phyloP scores from a whole-genome alignment of 2,888 invertebrate genomes.

The Aleiodes alternator region DNA sequence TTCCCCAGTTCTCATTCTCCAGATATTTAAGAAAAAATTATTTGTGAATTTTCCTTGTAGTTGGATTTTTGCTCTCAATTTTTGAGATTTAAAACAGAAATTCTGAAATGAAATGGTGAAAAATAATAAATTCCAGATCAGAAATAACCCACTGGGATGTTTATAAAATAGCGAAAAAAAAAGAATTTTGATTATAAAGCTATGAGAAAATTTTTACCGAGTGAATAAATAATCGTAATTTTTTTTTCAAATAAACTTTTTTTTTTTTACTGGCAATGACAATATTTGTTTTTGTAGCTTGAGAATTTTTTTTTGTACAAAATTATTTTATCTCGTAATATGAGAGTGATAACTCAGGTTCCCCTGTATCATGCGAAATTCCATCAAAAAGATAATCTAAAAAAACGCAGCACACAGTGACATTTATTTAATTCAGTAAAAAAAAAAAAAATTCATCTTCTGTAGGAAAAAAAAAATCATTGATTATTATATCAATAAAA shows the following conservation, averaged over 20 bases:
- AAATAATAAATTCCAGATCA: background rate
- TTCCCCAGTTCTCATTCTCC: too few species aligned
- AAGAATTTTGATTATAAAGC: constrained; percentile 2
- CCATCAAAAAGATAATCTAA: constrained; percentile 14
- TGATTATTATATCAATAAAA: background rate
- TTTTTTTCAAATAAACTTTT: background rate
- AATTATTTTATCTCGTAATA: constrained; percentile 27
- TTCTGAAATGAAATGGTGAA: too few species aligned
- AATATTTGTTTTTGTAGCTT: too few species aligned
- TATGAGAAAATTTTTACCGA: background rate
- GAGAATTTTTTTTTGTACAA: too few species aligned
- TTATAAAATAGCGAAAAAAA: background rate
- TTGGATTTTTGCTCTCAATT: too few species aligned
- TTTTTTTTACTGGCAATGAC: background rate
- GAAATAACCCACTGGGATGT: constrained; percentile 2
- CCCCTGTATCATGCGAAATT: constrained; percentile 17
- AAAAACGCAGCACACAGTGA: constrained; percentile 25
- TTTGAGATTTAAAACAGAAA: too few species aligned
- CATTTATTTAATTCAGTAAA: constrained; percentile 3
- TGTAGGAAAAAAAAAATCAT: background rate
- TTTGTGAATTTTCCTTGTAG: too few species aligned
- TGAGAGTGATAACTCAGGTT: constrained; percentile 32
- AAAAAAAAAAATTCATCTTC: background rate
- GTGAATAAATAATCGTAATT: background rate
- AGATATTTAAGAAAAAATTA: too few species aligned